Evolutionary conservation across 2,888 invertebrate species (phyloP).

Genomic region (Aphidius colemani): DNA sequence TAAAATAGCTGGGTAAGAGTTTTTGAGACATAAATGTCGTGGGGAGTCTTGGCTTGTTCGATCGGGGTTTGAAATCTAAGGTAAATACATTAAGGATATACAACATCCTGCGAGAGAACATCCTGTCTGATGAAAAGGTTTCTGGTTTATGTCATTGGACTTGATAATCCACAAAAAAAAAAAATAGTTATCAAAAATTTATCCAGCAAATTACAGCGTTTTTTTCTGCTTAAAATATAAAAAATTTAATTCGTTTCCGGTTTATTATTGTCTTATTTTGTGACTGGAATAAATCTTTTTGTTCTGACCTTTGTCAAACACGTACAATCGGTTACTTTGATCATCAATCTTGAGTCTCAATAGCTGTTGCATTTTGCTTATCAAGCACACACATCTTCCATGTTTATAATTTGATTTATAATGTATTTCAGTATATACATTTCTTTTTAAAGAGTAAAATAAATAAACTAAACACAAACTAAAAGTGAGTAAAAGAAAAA

Average conservation of each 20-base stretch:
- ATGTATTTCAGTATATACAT: background rate
- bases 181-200: too few relatives aligned
- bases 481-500: conserved; percentile 2
- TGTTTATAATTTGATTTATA: conserved; percentile 1
- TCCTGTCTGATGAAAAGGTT: conserved; percentile 44
- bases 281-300: conserved; percentile 6
- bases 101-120: conserved; percentile 53
- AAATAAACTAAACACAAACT: background rate
- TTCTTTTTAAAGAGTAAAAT: background rate
- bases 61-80: conserved; percentile 53
- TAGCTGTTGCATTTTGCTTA: conserved; percentile 7
- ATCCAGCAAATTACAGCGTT: too few relatives aligned
- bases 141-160: conserved; percentile 25
- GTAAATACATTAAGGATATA: conserved; percentile 58
- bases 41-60: conserved; percentile 35
- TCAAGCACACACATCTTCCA: background rate
- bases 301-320: conserved; percentile 5
- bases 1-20: conserved; percentile 16
- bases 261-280: background rate
- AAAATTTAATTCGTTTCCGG: background rate
- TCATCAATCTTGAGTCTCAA: conserved; percentile 12
- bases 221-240: too few relatives aligned
- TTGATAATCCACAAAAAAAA: too few relatives aligned
- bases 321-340: conserved; percentile 6
- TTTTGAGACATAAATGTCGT: conserved; percentile 16